Conservation (phyloP, 2,888 invertebrate species). For the Drosophila dives region DNA sequence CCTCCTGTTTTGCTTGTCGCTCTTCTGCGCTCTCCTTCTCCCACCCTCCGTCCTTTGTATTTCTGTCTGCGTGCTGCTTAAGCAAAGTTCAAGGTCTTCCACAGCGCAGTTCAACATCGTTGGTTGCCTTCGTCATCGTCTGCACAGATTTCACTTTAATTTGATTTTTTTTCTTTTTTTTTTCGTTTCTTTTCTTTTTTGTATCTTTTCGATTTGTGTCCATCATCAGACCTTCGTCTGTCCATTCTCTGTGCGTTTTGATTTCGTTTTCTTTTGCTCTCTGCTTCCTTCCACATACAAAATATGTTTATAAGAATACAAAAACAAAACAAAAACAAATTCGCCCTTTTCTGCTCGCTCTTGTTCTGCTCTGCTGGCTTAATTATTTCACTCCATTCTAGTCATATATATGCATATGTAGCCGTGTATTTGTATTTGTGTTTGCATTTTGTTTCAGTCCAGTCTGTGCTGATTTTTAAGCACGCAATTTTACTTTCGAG, state of each 20-base stretch:
- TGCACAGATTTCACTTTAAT: constrained; percentile 58
- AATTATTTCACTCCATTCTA: constrained; percentile 71
- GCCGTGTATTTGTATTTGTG: neutral
- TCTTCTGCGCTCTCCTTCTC: constrained; percentile 6
- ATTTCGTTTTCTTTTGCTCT: constrained; percentile 12
- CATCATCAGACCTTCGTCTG: constrained; percentile 46
- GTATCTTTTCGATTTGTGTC: constrained; percentile 29
- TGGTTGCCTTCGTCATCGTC: constrained; percentile 28
- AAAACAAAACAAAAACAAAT: constrained; percentile 8
- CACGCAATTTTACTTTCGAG: constrained; percentile 70
- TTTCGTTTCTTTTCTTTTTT: neutral
- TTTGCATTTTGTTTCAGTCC: neutral
- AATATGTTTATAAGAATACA: constrained; percentile 11
- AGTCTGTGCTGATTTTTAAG: constrained; percentile 21
- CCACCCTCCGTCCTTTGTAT: neutral
- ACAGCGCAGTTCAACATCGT: constrained; percentile 53
- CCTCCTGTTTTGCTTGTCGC: constrained; percentile 24
- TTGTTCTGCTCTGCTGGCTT: constrained; percentile 67
- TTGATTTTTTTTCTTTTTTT: constrained; percentile 31
- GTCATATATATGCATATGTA: constrained; percentile 15
- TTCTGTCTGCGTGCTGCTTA: constrained; percentile 50
- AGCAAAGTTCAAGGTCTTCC: constrained; percentile 73
- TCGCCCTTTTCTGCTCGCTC: constrained; percentile 50
- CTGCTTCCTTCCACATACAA: neutral
- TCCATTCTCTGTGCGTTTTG: constrained; percentile 9